These are phyloP conservation scores for Microctenopoma lineatum DNA, from an alignment of 2,797 vertebrate genomes.

Conservation along the genomic window DNA sequence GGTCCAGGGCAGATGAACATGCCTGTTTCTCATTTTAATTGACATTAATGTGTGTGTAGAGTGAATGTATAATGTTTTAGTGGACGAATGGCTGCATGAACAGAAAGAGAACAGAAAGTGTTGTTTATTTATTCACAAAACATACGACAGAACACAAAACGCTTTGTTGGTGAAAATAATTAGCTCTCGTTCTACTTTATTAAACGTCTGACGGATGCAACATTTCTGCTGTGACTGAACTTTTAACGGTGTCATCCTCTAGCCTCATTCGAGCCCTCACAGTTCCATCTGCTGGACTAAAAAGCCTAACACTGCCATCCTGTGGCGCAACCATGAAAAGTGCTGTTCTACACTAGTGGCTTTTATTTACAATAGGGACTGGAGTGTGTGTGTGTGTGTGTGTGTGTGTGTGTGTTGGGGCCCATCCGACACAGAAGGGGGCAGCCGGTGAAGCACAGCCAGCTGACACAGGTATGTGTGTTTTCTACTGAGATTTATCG, in stretches of 20 bases:
- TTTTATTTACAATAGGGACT: slow-evolving; percentile 16
- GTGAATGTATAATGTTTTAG: neutral
- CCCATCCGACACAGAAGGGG: slow-evolving; percentile 23
- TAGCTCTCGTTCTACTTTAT: too few species aligned
- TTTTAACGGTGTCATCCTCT: slow-evolving; percentile 3
- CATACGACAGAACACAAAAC: too few species aligned
- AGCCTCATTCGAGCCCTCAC: slow-evolving; percentile 8
- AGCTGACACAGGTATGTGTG: slow-evolving; percentile 71
- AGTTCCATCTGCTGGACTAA: slow-evolving; percentile 7
- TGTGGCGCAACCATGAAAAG: slow-evolving; percentile 65
- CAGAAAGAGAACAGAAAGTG: too few species aligned
- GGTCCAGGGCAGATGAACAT: neutral
- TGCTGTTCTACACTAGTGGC: neutral
- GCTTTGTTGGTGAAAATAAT: too few species aligned
- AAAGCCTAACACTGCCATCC: slow-evolving; percentile 77
- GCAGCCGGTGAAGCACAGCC: slow-evolving; percentile 49
- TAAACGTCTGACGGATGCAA: too few species aligned
- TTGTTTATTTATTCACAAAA: too few species aligned
- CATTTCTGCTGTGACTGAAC: neutral
- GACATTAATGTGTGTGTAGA: slow-evolving; percentile 29
- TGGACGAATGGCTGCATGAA: too few species aligned
- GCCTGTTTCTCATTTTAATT: slow-evolving; percentile 39
- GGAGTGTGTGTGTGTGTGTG: neutral
- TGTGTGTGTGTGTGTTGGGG: slow-evolving; percentile 31
- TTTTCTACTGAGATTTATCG: slow-evolving; percentile 71